Evolutionary conservation across 2,113 vertebrate genomes (phyloP).

Genomic region (Corapipo altera): DNA sequence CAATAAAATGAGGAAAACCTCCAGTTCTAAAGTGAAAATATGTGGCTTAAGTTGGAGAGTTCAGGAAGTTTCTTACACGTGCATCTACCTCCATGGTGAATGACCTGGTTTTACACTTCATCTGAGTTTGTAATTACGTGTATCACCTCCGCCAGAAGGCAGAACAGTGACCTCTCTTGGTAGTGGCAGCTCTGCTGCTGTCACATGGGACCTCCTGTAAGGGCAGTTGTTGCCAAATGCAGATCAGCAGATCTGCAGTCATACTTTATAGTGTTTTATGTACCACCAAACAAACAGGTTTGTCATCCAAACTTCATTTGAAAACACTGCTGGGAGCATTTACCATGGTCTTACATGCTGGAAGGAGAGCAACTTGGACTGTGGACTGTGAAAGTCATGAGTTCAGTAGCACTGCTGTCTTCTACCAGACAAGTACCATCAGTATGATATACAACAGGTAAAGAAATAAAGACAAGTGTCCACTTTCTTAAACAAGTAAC

Average conservation of each 20-base stretch:
- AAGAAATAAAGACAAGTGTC: background rate
- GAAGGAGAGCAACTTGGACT: background rate
- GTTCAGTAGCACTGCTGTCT: background rate
- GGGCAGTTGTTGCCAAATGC: background rate
- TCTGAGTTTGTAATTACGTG: background rate
- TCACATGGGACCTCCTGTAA: background rate
- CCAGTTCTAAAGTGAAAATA: background rate
- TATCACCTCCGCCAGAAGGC: background rate
- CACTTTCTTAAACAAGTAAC: background rate
- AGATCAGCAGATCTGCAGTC: background rate
- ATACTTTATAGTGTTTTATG: accelerated
- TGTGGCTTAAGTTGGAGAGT: background rate
- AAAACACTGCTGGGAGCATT: background rate
- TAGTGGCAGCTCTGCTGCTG: background rate
- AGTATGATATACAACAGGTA: background rate
- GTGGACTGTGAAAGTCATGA: background rate
- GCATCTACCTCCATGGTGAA: accelerated
- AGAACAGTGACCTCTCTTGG: background rate
- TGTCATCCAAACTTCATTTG: background rate
- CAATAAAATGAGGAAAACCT: background rate
- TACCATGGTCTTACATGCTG: background rate
- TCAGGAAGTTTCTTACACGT: background rate
- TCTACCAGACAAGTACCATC: background rate
- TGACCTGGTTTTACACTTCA: background rate
- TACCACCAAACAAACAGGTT: background rate